Conservation (phyloP, 2,888 invertebrate genomes). For the Embidobia sp. region DNA sequence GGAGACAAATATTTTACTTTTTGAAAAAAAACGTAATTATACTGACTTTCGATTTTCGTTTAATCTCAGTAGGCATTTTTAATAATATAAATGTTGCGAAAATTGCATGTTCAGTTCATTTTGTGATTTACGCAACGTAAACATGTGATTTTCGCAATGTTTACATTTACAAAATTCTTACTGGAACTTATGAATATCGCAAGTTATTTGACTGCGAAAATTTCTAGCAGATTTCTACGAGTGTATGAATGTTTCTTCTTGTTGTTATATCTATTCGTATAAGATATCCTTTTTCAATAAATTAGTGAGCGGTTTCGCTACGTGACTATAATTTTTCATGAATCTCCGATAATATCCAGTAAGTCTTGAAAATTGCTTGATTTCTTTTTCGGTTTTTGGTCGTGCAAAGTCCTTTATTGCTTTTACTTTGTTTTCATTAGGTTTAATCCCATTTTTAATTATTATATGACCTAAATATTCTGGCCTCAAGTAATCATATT, state of each 20-base stretch:
- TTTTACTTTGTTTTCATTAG: background rate
- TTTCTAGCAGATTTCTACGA: too few species aligned
- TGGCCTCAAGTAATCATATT: background rate
- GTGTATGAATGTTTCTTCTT: constrained; percentile 5
- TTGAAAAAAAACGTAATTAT: too few species aligned
- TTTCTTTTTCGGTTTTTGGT: background rate
- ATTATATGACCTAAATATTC: constrained; percentile 2
- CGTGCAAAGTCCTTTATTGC: background rate
- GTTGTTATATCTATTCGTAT: background rate
- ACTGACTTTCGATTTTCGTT: too few species aligned
- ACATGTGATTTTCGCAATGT: too few species aligned
- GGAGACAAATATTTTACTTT: too few species aligned
- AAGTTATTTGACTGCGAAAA: too few species aligned
- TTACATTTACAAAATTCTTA: too few species aligned
- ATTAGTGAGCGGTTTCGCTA: background rate
- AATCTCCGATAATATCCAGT: background rate
- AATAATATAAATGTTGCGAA: too few species aligned
- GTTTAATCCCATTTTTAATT: background rate
- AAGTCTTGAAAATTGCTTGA: background rate
- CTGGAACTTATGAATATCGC: too few species aligned
- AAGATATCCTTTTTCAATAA: background rate
- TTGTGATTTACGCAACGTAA: too few species aligned
- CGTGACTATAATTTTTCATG: background rate
- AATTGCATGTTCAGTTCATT: too few species aligned
- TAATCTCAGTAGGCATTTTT: too few species aligned